A percentile compares a stretch with the other conserved stretches of the same genome.
phyloP scores from a whole-genome alignment of 2,888 invertebrate genomes.

The Sylvicola fuscatus region DNA sequence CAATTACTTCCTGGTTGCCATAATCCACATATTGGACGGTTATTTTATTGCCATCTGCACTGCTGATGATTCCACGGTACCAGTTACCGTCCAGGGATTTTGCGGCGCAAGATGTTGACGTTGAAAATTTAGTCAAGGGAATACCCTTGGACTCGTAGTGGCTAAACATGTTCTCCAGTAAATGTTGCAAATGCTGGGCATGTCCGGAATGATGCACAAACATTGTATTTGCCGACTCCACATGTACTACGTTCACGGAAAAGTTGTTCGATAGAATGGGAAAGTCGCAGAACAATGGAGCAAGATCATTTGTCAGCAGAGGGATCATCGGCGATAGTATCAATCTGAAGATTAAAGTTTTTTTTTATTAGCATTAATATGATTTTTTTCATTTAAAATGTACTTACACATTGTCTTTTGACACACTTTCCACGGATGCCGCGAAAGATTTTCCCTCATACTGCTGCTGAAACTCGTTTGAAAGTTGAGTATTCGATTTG shows the following conservation, averaged over 20 bases:
- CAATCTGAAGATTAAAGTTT: slow-evolving; percentile 29
- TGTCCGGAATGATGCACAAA: slow-evolving; percentile 39
- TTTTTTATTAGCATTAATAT: not conserved
- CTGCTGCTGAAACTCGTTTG: slow-evolving; percentile 26
- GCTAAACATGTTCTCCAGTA: slow-evolving; percentile 36
- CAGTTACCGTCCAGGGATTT: slow-evolving; percentile 42
- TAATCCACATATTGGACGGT: slow-evolving; percentile 41
- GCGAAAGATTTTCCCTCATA: slow-evolving; percentile 25
- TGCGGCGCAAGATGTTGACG: slow-evolving; percentile 37
- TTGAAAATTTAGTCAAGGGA: slow-evolving; percentile 21
- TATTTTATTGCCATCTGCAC: slow-evolving; percentile 27
- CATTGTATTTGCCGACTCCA: slow-evolving; percentile 34
- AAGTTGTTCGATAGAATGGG: slow-evolving; percentile 39
- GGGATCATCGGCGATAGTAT: slow-evolving; percentile 39
- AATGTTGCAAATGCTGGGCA: slow-evolving; percentile 26
- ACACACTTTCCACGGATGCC: slow-evolving; percentile 19
- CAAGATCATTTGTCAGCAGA: slow-evolving; percentile 17
- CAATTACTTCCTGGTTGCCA: slow-evolving; percentile 41
- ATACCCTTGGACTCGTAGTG: slow-evolving; percentile 26
- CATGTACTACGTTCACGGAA: slow-evolving; percentile 35
- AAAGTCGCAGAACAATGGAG: slow-evolving; percentile 33
- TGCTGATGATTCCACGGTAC: slow-evolving; percentile 40
- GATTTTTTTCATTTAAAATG: slow-evolving; percentile 2
- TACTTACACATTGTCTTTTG: slow-evolving; percentile 23
- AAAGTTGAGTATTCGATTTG: slow-evolving; percentile 19